Evolutionary conservation across 2,888 invertebrate genomes (phyloP).

Genomic region (Melinaea menophilus): DNA sequence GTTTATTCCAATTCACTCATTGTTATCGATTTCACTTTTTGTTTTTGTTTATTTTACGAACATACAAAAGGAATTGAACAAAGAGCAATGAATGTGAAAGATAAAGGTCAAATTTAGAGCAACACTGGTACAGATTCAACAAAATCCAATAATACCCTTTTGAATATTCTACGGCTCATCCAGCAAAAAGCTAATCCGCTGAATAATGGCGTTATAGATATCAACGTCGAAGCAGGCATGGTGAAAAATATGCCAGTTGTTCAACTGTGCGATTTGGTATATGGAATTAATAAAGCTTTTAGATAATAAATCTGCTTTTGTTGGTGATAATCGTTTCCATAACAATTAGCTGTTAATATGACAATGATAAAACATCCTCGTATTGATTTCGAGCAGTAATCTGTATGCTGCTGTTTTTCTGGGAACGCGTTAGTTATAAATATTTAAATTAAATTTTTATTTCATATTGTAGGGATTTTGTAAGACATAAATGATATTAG

Average conservation of each 20-base stretch:
- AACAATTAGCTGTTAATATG: slow-evolving; percentile 18
- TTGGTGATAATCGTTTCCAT: slow-evolving; percentile 49
- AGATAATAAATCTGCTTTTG: slow-evolving; percentile 53
- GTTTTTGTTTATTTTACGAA: slow-evolving; percentile 14
- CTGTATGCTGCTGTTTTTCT: too few species aligned
- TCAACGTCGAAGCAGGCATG: slow-evolving; percentile 64
- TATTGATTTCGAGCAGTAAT: neutral
- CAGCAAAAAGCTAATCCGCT: slow-evolving; percentile 73
- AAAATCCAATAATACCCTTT: slow-evolving; percentile 71
- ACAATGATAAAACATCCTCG: neutral
- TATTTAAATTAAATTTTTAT: too few species aligned
- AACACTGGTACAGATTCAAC: slow-evolving; percentile 50
- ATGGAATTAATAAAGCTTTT: slow-evolving; percentile 52
- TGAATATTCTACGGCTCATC: slow-evolving; percentile 72
- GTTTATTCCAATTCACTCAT: slow-evolving; percentile 10
- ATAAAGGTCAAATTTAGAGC: slow-evolving; percentile 41
- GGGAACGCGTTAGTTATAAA: too few species aligned
- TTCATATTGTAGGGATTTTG: too few species aligned
- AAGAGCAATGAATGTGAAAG: slow-evolving; percentile 32
- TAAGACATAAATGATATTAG: too few species aligned
- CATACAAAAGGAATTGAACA: slow-evolving; percentile 23
- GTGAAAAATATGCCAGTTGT: slow-evolving; percentile 69
- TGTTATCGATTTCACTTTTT: slow-evolving; percentile 7
- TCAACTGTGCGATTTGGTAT: slow-evolving; percentile 38
- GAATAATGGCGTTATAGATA: slow-evolving; percentile 75